Evolutionary conservation across 2,797 vertebrate genomes (phyloP).

Genomic region (Epinephelus coioides): DNA sequence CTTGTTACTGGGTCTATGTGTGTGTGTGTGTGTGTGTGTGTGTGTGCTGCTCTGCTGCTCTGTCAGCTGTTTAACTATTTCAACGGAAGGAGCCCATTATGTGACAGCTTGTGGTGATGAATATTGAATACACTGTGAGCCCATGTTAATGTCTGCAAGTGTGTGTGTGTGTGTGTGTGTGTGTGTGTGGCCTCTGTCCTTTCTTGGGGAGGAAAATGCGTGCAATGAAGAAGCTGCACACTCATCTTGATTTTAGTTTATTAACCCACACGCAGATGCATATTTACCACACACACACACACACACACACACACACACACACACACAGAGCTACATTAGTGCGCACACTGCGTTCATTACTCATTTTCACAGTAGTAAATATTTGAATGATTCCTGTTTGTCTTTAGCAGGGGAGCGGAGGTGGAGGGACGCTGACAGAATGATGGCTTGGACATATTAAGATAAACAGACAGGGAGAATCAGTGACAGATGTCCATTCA

Average conservation of each 20-base stretch:
- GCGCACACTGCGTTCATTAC: constrained; percentile 29
- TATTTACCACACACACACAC: constrained; percentile 7
- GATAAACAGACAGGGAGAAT: constrained; percentile 80
- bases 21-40: constrained; percentile 24
- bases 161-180: constrained; percentile 38
- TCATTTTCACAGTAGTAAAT: constrained; percentile 79
- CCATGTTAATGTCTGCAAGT: constrained; percentile 53
- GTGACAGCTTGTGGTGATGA: constrained; percentile 83
- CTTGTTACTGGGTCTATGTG: constrained; percentile 1
- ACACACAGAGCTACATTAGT: constrained; percentile 22
- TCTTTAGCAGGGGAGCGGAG: constrained; percentile 61
- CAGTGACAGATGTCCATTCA: constrained; percentile 79
- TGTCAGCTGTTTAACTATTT: constrained; percentile 81
- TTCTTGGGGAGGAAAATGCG: constrained; percentile 34
- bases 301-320: neutral
- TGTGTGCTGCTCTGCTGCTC: constrained; percentile 57
- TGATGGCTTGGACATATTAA: constrained; percentile 75
- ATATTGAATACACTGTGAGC: constrained; percentile 80
- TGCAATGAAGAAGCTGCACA: constrained; percentile 23
- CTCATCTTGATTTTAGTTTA: constrained; percentile 31
- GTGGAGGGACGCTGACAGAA: constrained; percentile 42
- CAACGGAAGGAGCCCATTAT: constrained; percentile 76
- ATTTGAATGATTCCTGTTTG: constrained; percentile 82
- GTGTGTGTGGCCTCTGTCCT: constrained; percentile 21
- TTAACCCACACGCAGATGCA: constrained; percentile 18